phyloP scores from a whole-genome alignment of 2,797 vertebrate genomes.

The Synaphobranchus kaupii region DNA sequence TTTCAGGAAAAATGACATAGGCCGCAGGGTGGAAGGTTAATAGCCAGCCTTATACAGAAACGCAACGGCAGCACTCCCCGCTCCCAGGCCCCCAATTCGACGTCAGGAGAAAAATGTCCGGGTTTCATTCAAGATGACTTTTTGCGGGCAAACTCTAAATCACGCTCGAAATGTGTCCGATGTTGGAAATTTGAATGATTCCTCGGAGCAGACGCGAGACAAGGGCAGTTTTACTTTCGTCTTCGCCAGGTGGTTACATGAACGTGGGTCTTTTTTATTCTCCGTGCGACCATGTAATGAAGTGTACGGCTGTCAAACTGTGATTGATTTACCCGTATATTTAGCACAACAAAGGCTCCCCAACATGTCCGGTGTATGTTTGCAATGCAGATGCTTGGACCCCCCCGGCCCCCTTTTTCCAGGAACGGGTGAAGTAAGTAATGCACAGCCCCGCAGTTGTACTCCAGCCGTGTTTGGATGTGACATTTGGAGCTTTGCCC shows the following conservation, averaged over 20 bases:
- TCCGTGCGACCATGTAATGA: neutral
- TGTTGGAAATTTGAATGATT: neutral
- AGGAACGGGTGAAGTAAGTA: neutral
- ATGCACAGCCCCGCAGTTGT: neutral
- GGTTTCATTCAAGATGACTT: neutral
- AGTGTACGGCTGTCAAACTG: constrained; percentile 31
- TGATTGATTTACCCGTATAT: constrained; percentile 43
- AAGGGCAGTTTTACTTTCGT: neutral
- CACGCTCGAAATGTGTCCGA: neutral
- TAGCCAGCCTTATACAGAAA: neutral
- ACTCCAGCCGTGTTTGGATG: neutral
- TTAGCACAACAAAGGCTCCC: constrained; percentile 28
- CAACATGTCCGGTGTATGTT: constrained; percentile 18
- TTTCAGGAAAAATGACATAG: neutral
- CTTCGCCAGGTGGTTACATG: constrained; percentile 16
- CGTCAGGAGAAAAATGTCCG: neutral
- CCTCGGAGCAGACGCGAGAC: neutral
- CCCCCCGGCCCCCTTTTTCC: neutral
- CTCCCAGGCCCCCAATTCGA: neutral
- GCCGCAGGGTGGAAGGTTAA: neutral
- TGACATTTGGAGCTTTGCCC: neutral
- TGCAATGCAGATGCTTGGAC: constrained; percentile 18
- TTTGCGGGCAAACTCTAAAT: neutral
- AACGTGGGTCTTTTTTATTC: constrained; percentile 10
- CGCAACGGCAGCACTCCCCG: neutral